Evolutionary conservation across 2,888 invertebrate species (phyloP), one percentile per base, ranked within the genome.

Genomic region (Dicycla oo): DNA sequence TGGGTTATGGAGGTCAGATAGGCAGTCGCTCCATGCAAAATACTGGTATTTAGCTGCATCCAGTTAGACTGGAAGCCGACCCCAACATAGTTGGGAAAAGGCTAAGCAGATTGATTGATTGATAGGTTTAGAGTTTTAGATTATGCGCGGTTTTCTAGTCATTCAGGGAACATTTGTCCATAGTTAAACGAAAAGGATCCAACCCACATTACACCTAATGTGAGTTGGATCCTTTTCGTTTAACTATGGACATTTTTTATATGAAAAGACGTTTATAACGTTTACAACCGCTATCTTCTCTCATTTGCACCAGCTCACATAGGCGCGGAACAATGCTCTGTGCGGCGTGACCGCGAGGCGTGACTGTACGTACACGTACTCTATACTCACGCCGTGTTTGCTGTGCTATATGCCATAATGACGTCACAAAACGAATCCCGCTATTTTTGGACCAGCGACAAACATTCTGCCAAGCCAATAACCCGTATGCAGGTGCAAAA

Each of bases 331-430:
- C 92, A 93, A 92, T 92, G 92, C 89, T 88, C 81, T 88, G 80
- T 86, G 83, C 91, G 89, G 86, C 93, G 93, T 92, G 94, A 93
- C 93, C 91, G 89, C 91, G 86, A 89, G 89, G 90, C 94, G 93
- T 94, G 95, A 94, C 94, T 88, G 85, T 78, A 85, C 87, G 88
- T 84, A 83, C 85, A 84, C 60, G 81, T 83, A 79, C 80, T 38
- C 53, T 68, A 72, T 63, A 60, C 63, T 64, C 67, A 71, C 77
- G 58, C 57, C 53, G 63, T 87, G 84, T 85, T 83, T 69, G 47
- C 73, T 75, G 87, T 87, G 87, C 87, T 85, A 84, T 89, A 90
- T 87, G 87, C 72, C 26, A 56, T 79, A 85, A 85, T 86, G 84
- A 83, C 85, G 84, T 83, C 85, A 86, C 83, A 75, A 69, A 73